These are phyloP conservation scores for Watsonalla cultraria DNA, from an alignment of 2,888 invertebrate species.

Conservation along the genomic window DNA sequence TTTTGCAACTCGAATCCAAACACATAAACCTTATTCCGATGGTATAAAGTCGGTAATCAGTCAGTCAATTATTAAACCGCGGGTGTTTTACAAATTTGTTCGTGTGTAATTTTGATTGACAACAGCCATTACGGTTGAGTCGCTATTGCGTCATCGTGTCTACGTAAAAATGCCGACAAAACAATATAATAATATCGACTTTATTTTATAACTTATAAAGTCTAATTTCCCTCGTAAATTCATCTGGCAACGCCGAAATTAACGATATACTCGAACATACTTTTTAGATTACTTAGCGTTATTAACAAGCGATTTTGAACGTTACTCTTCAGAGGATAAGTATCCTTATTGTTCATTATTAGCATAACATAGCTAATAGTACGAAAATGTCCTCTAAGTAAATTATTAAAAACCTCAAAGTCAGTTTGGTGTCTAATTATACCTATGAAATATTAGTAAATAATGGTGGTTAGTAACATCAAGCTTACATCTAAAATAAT, in stretches of 20 bases:
- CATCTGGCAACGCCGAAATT: background rate
- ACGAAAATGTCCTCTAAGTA: slow-evolving; percentile 16
- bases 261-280: background rate
- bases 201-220: background rate
- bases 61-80: slow-evolving; percentile 32
- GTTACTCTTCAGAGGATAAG: slow-evolving; percentile 18
- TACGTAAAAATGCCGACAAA: slow-evolving; percentile 46
- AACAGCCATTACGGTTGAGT: slow-evolving; percentile 73
- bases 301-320: slow-evolving; percentile 29
- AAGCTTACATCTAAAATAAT: background rate
- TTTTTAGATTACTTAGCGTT: slow-evolving; percentile 8
- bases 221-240: background rate
- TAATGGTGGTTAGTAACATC: no score
- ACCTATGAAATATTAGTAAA: no score
- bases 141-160: slow-evolving; percentile 72
- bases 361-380: slow-evolving; percentile 12
- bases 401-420: background rate
- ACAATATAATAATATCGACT: background rate
- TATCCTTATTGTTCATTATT: slow-evolving; percentile 11
- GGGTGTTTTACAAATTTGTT: slow-evolving; percentile 55
- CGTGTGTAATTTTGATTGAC: slow-evolving; percentile 77
- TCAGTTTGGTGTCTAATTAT: background rate
- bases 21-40: slow-evolving; percentile 17
- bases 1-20: slow-evolving; percentile 13
- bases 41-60: slow-evolving; percentile 39